Base-by-base conservation (phyloP, 2,797 vertebrate species). In the Pteropus rufus region DNA sequence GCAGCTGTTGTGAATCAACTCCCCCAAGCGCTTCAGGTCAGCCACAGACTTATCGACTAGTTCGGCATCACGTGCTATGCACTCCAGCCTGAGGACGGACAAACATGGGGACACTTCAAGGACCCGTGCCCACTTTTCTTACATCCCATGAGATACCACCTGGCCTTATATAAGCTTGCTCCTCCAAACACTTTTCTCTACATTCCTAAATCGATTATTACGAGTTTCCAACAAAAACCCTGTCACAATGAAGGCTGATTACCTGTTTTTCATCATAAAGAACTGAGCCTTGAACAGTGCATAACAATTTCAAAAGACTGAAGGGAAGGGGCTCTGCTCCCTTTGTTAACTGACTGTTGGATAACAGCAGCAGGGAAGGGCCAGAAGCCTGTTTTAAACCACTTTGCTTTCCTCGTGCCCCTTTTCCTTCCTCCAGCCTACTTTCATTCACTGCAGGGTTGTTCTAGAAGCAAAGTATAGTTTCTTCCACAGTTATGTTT, bases 41-140 rank as follows among this genome's bases (percentile, higher is more conserved):
- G 99, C 99, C 31, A 99, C 98, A 0, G 99, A 99, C 95, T 99
- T 99, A 95, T 99, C 99, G 44, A 99, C 99, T 97, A 99, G 98
- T 98, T 99, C 99, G 2, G 99, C 99, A 98, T 99, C 99, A 26
- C 99, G 98, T 10, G 99, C 99, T 52, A 99, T 99, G 84, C 99
- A 99, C 97, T 99, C 99, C 97, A 99, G 94, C 97, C 99, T 99
- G 97, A 21, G 60, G 15, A 67, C 87, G 79, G 41, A 93, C 65
- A 65, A 60, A 73, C 4, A 39, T 0, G 0, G 10, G 52, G 60
- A 94, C n/a, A 58, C 3, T 7, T 96, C 56, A 93, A 49, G 46
- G 41, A 34, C 64, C 36, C 16, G 36, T 4, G 73, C 31, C 60
- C 64, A 60, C 24, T 44, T 36, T 58, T 56, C 77, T 39, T 8